These are phyloP conservation scores for Heterohyrax brucei DNA, from an alignment of 2,797 vertebrate species.

Conservation along the genomic window DNA sequence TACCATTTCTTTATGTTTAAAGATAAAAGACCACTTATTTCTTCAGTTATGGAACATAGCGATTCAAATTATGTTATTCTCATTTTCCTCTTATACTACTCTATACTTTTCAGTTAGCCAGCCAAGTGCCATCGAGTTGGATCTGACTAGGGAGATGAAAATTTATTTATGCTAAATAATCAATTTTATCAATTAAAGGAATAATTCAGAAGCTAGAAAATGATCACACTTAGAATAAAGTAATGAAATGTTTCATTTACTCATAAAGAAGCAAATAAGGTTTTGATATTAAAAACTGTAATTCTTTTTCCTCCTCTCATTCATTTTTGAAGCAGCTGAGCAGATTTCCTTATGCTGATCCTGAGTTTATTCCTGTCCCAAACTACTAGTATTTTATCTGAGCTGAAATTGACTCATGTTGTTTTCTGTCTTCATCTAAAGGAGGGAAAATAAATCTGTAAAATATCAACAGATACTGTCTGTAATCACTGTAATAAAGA, in stretches of 20 bases:
- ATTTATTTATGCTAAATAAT: conserved; percentile 50
- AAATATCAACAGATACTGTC: conserved; percentile 69
- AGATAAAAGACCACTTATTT: conserved; percentile 52
- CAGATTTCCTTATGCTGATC: conserved; percentile 51
- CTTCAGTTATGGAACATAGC: not conserved
- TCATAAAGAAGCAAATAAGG: conserved; percentile 42
- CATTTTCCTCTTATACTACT: conserved; percentile 55
- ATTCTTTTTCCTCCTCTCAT: conserved; percentile 10
- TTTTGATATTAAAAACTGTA: conserved; percentile 67
- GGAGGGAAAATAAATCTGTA: conserved; percentile 13
- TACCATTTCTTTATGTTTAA: conserved; percentile 59
- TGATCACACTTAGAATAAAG: conserved; percentile 51
- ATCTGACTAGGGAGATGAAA: not conserved
- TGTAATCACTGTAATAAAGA: conserved; percentile 58
- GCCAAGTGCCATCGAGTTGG: too few relatives aligned
- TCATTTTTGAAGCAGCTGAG: conserved; percentile 70
- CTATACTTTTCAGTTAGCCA: conserved; percentile 22
- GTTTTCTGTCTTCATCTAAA: conserved; percentile 17
- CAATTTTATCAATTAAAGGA: conserved; percentile 64
- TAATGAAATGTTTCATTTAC: conserved; percentile 63
- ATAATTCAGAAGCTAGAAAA: conserved; percentile 37
- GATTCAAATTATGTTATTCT: conserved; percentile 54
- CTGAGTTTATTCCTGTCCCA: conserved; percentile 49
- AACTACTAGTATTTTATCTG: conserved; percentile 69
- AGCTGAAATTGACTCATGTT: conserved; percentile 54